Percentiles rank a stretch among this genome's conserved stretches.
These are phyloP conservation scores for Aythya baeri DNA, from an alignment of 2,113 vertebrate genomes.

Conservation along the genomic window DNA sequence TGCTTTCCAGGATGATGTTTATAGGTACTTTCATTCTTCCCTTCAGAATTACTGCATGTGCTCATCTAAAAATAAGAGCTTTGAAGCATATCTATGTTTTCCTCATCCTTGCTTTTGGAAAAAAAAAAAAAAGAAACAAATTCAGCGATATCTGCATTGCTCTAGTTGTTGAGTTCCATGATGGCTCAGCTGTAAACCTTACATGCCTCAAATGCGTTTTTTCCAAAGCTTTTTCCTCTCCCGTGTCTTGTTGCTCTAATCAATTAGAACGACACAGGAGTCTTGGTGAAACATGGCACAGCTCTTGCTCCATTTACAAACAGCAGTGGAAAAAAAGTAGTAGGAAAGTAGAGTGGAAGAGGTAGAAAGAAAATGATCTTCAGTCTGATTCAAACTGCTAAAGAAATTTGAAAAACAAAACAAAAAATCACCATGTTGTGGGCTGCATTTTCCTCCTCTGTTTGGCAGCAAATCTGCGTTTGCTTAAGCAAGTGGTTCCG, in stretches of 20 bases:
- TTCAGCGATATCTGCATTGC: not conserved
- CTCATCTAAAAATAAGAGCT: not conserved
- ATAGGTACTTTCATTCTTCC: not conserved
- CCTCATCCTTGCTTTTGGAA: not conserved
- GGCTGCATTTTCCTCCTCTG: not conserved
- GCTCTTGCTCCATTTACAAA: not conserved
- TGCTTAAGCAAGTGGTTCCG: not conserved
- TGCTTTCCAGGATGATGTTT: not conserved
- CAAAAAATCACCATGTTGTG: too few species aligned
- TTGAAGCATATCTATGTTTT: not conserved
- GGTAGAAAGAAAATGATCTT: not conserved
- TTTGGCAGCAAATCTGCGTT: not conserved
- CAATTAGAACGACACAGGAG: not conserved
- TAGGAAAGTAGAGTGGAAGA: not conserved
- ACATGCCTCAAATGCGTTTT: not conserved
- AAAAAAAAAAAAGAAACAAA: not conserved
- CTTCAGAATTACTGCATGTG: not conserved
- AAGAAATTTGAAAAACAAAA: not conserved
- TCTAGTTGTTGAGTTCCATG: not conserved
- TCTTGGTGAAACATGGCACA: not conserved
- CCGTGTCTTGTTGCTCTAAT: not conserved
- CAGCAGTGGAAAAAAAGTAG: not conserved
- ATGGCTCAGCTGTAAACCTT: not conserved
- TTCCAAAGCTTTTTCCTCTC: not conserved
- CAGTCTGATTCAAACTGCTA: not conserved